Conservation (phyloP, 2,797 vertebrate genomes). For the Channa striata region DNA sequence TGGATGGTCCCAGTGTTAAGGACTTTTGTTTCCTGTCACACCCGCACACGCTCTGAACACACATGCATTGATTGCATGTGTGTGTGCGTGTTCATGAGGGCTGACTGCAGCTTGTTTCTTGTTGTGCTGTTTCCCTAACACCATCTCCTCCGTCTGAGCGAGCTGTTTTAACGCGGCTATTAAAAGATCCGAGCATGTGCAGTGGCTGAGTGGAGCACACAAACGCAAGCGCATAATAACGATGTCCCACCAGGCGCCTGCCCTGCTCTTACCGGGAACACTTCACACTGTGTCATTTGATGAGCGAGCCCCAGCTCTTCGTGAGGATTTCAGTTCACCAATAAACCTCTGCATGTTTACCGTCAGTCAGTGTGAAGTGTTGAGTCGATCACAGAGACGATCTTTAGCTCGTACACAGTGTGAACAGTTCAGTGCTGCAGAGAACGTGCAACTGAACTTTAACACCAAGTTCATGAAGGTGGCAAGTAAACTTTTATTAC, state of each 20-base stretch:
- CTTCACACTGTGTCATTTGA: conserved; percentile 44
- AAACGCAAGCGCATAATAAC: conserved; percentile 55
- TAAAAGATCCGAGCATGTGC: conserved; percentile 38
- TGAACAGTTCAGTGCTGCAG: no score
- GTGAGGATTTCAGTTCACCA: not conserved
- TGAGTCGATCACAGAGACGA: not conserved
- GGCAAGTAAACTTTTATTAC: no score
- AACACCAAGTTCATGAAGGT: no score
- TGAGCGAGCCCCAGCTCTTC: conserved; percentile 40
- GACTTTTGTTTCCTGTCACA: conserved; percentile 38
- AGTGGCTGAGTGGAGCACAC: conserved; percentile 29
- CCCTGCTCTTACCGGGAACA: conserved; percentile 28
- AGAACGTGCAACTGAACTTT: no score
- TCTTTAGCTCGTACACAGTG: no score
- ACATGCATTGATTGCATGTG: not conserved
- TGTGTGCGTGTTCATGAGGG: conserved; percentile 45
- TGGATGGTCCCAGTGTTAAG: conserved; percentile 27
- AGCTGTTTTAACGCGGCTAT: conserved; percentile 41
- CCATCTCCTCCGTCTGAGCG: conserved; percentile 26
- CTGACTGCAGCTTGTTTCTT: conserved; percentile 36
- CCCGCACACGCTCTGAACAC: not conserved
- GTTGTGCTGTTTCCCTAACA: conserved; percentile 22
- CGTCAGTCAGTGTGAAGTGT: not conserved
- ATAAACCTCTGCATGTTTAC: not conserved
- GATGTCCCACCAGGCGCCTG: conserved; percentile 39